Evolutionary conservation across 92 coral and sea anemone genomes (phyloP), one percentile per base, ranked within the genome.

Genomic region (Bergia puertoricense): DNA sequence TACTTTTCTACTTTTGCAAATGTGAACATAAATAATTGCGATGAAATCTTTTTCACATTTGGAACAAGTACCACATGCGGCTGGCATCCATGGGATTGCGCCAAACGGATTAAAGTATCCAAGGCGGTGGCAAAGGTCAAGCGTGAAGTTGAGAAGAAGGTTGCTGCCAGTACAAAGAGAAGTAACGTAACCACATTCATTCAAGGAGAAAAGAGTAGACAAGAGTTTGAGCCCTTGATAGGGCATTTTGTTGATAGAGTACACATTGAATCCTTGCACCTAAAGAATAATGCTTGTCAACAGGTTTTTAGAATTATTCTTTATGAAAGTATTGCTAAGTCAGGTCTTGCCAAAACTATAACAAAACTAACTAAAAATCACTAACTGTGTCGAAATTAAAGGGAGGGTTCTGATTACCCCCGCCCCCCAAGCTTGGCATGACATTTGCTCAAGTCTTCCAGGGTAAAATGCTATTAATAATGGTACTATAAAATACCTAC

Each of bases 31-130:
- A 76, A 79, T 42, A 45, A 38, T 39, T 59, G 40, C 77, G 77
- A 42, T 67, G 79, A 80, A 23, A 37, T 73, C 18, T 80, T 10
- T 54, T 65, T 59, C 45, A 79, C 68, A 69, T 81, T 81, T 88
- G 91, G 88, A 80, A 88, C 14, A 82, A 57, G 50, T 45, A 40
- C 74, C 23, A 6, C 18, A 30, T 80, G 69, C 76, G 80, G 0
- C 45, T 88, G 91, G 91, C 30, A 81, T 72, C 91, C 91, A 74
- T 88, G 91, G 91, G 80, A 81, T 16, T 88, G 81, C 44, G 38
- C 87, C 43, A 51, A 80, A 77, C 62, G 86, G 48, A 11, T 88
- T 40, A 18, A 57, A 42, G 90, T 88, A 46, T 82, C 80, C 36
- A 80, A 79, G 23, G 45, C 23, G 37, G 90, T 88, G 79, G 86